These are phyloP conservation scores for Smittia sp. DNA, from an alignment of 2,888 invertebrate genomes.

Conservation along the genomic window DNA sequence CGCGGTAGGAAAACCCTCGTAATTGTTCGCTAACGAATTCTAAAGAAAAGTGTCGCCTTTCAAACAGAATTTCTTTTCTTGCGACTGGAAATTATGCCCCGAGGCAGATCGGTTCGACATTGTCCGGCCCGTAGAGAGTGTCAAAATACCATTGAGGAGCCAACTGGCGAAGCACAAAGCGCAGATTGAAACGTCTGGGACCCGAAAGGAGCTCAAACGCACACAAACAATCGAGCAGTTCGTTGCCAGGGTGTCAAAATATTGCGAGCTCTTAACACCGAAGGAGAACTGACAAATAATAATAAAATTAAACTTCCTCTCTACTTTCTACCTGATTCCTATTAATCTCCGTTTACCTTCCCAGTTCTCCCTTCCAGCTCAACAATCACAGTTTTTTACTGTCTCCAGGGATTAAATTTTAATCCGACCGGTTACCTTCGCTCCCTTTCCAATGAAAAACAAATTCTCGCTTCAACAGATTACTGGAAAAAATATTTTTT, in stretches of 20 bases:
- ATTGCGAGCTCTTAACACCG: conserved; percentile 37
- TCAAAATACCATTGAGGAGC: not conserved
- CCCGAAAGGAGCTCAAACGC: not conserved
- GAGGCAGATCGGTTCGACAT: not conserved
- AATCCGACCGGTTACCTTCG: conserved; percentile 6
- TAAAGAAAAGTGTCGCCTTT: conserved; percentile 18
- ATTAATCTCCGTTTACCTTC: conserved; percentile 1
- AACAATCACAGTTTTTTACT: conserved; percentile 10
- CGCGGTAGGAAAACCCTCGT: not conserved
- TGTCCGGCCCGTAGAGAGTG: conserved; percentile 27
- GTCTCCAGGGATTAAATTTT: conserved; percentile 28
- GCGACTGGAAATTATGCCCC: conserved; percentile 18
- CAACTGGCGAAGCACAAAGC: not conserved
- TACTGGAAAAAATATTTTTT: no score
- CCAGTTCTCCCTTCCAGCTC: not conserved
- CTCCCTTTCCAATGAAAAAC: not conserved
- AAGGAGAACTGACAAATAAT: not conserved
- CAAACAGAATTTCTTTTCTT: not conserved
- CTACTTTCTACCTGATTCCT: conserved; percentile 27
- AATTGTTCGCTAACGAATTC: conserved; percentile 23
- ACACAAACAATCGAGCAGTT: conserved; percentile 5
- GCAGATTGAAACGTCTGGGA: not conserved
- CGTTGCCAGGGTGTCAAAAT: conserved; percentile 35
- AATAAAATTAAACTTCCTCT: conserved; percentile 24
- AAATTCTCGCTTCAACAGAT: not conserved